A percentile compares a stretch with the other conserved stretches of the same genome.
phyloP scores from a whole-genome alignment of 2,888 invertebrate genomes.

The Capitulum mitella region DNA sequence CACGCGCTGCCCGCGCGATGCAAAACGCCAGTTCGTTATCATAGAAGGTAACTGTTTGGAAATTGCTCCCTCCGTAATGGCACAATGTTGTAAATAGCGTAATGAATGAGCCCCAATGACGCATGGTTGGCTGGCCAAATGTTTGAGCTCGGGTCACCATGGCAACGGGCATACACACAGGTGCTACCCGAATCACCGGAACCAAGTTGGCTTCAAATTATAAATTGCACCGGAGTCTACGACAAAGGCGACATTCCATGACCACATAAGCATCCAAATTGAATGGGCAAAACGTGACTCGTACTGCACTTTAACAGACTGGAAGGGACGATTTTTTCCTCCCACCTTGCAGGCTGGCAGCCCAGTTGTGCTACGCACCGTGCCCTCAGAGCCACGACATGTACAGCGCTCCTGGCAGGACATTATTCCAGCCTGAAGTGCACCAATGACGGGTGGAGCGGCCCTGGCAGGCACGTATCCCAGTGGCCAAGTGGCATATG shows the following conservation, averaged over 20 bases:
- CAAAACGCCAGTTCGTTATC: conserved; percentile 12
- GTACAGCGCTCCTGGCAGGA: too few species aligned
- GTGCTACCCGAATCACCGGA: conserved; percentile 7
- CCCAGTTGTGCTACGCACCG: too few species aligned
- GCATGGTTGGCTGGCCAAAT: conserved; percentile 17
- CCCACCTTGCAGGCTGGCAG: too few species aligned
- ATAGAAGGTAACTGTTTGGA: conserved; percentile 16
- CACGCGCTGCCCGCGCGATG: neutral
- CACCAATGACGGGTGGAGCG: too few species aligned
- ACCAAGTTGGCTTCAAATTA: conserved; percentile 21
- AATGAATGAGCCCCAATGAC: conserved; percentile 21
- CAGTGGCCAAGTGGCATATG: too few species aligned
- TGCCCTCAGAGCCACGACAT: too few species aligned
- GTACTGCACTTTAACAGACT: too few species aligned
- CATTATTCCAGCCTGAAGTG: too few species aligned
- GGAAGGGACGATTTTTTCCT: too few species aligned
- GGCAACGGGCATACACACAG: conserved; percentile 11
- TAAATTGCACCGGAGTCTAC: conserved; percentile 1
- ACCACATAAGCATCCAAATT: neutral
- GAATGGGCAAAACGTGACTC: neutral
- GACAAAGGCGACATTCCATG: conserved; percentile 14
- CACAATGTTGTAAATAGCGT: conserved; percentile 24
- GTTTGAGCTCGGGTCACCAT: conserved; percentile 8
- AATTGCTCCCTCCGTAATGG: conserved; percentile 21
- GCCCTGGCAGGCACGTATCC: too few species aligned